Conservation (phyloP, 1,140 invertebrate species). For the Diabrotica virgifera region DNA sequence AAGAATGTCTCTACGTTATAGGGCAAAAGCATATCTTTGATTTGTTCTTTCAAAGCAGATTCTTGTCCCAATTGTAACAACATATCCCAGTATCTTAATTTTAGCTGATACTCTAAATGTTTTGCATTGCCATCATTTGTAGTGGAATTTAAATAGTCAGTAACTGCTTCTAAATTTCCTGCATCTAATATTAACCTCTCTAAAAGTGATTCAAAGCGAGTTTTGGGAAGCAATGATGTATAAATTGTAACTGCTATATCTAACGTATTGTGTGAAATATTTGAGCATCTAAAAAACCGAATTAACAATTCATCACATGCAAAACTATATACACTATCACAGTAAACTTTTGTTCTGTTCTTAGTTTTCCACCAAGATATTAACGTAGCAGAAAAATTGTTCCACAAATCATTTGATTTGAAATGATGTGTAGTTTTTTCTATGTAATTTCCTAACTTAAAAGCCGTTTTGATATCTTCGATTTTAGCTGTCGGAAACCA, state of each 20-base stretch:
- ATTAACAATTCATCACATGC: slow-evolving; percentile 44
- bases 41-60: slow-evolving; percentile 38
- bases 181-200: slow-evolving; percentile 49
- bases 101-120: slow-evolving; percentile 27
- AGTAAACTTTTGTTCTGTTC: slow-evolving; percentile 31
- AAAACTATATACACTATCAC: slow-evolving; percentile 37
- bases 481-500: slow-evolving; percentile 49
- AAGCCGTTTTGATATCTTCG: slow-evolving; percentile 52
- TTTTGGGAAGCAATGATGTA: slow-evolving; percentile 39
- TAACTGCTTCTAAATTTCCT: slow-evolving; percentile 46
- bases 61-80: slow-evolving; percentile 40
- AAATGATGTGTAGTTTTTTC: slow-evolving; percentile 50
- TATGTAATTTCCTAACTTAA: slow-evolving; percentile 50
- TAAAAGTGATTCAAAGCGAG: slow-evolving; percentile 48
- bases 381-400: slow-evolving; percentile 38
- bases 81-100: slow-evolving; percentile 45
- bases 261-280: slow-evolving; percentile 34
- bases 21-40: slow-evolving; percentile 44
- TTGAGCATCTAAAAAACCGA: slow-evolving; percentile 40
- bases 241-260: slow-evolving; percentile 42
- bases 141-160: slow-evolving; percentile 30
- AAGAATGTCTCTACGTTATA: slow-evolving; percentile 42
- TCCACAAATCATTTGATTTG: slow-evolving; percentile 29
- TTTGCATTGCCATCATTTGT: slow-evolving; percentile 29
- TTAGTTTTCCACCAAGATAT: slow-evolving; percentile 34